phyloP scores from a whole-genome alignment of 2,888 invertebrate species.

The Agriopis aurantiaria region DNA sequence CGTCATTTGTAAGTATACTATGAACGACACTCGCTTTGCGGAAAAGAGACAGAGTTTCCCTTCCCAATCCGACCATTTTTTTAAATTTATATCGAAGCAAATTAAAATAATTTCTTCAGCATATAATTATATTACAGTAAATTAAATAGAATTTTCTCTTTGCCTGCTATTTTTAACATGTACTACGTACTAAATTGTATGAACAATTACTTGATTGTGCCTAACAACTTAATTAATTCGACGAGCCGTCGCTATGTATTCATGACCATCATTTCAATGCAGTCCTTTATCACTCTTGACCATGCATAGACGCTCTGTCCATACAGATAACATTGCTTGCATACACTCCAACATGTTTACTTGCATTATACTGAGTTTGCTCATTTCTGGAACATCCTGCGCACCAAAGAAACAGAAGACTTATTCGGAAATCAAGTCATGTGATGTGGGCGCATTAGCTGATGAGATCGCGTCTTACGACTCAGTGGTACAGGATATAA shows the following conservation, averaged over 20 bases:
- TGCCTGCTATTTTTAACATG: too few relatives aligned
- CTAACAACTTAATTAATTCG: slow-evolving; percentile 5
- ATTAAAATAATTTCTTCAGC: too few relatives aligned
- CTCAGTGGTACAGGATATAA: slow-evolving; percentile 79
- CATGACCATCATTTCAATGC: slow-evolving; percentile 20
- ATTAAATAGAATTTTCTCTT: too few relatives aligned
- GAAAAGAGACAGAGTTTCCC: too few relatives aligned
- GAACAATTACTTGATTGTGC: background rate
- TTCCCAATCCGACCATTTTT: too few relatives aligned
- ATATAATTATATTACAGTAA: too few relatives aligned
- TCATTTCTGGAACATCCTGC: slow-evolving; percentile 24
- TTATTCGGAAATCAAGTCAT: slow-evolving; percentile 47
- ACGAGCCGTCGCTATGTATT: background rate
- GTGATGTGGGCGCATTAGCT: slow-evolving; percentile 60
- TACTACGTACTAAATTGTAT: background rate
- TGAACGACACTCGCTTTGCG: too few relatives aligned
- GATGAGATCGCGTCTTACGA: slow-evolving; percentile 88
- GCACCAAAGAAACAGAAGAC: slow-evolving; percentile 28
- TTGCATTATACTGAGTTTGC: slow-evolving; percentile 19
- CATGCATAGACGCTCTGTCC: slow-evolving; percentile 28
- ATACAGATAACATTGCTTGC: slow-evolving; percentile 9
- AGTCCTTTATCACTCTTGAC: slow-evolving; percentile 34
- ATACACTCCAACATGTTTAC: slow-evolving; percentile 11
- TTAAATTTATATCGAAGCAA: too few relatives aligned
- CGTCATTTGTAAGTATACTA: too few relatives aligned